These are phyloP conservation scores for Sialis fuliginosa DNA, from an alignment of 2,888 invertebrate species.

Conservation along the genomic window DNA sequence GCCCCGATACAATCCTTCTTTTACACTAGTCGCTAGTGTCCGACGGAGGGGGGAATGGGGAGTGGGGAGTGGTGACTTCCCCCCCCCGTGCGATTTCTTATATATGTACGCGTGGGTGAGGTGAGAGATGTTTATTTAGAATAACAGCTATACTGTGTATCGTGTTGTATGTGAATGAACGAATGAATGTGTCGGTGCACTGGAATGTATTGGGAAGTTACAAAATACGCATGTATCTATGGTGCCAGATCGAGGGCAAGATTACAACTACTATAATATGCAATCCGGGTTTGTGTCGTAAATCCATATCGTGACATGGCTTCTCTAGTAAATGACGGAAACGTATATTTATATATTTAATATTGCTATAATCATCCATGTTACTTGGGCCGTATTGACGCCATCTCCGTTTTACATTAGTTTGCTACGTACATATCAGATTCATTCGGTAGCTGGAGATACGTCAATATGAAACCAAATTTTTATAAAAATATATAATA, in stretches of 20 bases:
- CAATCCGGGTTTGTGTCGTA: not conserved
- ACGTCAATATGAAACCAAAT: not conserved
- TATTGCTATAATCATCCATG: constrained; percentile 5
- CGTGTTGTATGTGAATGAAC: constrained; percentile 2
- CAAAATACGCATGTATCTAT: constrained; percentile 1
- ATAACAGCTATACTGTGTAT: constrained; percentile 5
- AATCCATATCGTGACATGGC: not conserved
- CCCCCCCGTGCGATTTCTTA: not conserved
- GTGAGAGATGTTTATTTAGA: constrained; percentile 3
- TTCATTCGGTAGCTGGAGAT: not conserved
- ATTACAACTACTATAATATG: not conserved
- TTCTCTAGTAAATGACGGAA: constrained; percentile 5
- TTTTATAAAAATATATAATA: constrained; percentile 5
- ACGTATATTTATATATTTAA: constrained; percentile 5
- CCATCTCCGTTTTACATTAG: not conserved
- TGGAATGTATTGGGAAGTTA: constrained; percentile 3
- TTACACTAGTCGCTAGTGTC: constrained; percentile 2
- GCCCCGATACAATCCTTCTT: not conserved
- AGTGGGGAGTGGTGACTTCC: not conserved
- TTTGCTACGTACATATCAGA: not conserved
- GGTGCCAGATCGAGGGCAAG: constrained; percentile 5
- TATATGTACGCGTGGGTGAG: constrained; percentile 2
- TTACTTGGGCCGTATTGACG: constrained; percentile 2
- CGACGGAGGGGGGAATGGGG: not conserved
- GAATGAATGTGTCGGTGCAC: constrained; percentile 2